A percentile compares a stretch with the other conserved stretches of the same genome.
Conservation (phyloP, 1,140 invertebrate genomes). For the Acromyrmex charruanus region DNA sequence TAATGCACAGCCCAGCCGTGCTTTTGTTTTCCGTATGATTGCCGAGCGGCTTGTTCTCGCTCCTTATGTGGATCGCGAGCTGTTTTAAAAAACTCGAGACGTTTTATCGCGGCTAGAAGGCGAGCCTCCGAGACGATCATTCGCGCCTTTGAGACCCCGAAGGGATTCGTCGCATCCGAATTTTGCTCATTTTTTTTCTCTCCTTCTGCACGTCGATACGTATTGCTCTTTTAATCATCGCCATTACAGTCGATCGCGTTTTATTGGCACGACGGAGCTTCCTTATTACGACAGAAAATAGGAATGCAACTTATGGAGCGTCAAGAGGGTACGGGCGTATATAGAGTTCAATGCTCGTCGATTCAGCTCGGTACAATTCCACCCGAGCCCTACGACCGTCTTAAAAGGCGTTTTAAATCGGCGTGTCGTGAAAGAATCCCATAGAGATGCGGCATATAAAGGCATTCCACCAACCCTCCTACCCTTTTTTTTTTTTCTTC, state of each 20-base stretch:
- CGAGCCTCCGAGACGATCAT: conserved; percentile 49
- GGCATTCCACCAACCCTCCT: conserved; percentile 81
- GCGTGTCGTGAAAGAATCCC: conserved; percentile 85
- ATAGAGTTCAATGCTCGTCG: conserved; percentile 72
- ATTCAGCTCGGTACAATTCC: conserved; percentile 78
- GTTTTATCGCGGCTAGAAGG: conserved; percentile 47
- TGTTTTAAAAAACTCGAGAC: conserved; percentile 20
- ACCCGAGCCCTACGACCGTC: conserved; percentile 69
- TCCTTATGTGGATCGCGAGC: conserved; percentile 72
- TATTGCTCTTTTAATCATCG: conserved; percentile 67
- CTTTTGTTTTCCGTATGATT: conserved; percentile 85
- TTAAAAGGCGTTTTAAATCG: conserved; percentile 86
- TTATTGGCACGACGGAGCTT: conserved; percentile 51
- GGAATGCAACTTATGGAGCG: conserved; percentile 73
- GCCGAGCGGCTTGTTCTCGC: conserved; percentile 68
- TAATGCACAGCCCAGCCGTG: conserved; percentile 74
- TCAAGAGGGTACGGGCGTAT: conserved; percentile 51
- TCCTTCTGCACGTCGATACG: background rate
- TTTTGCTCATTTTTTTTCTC: background rate
- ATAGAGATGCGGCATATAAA: conserved; percentile 86
- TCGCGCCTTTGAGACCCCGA: conserved; percentile 26
- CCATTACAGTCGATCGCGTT: conserved; percentile 60
- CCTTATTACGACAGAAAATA: conserved; percentile 72
- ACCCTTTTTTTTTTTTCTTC: conserved; percentile 52
- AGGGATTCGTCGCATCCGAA: background rate